Evolutionary conservation across 2,113 vertebrate genomes (phyloP), one percentile per base, ranked within the genome.

Genomic region (Bufo bufo): DNA sequence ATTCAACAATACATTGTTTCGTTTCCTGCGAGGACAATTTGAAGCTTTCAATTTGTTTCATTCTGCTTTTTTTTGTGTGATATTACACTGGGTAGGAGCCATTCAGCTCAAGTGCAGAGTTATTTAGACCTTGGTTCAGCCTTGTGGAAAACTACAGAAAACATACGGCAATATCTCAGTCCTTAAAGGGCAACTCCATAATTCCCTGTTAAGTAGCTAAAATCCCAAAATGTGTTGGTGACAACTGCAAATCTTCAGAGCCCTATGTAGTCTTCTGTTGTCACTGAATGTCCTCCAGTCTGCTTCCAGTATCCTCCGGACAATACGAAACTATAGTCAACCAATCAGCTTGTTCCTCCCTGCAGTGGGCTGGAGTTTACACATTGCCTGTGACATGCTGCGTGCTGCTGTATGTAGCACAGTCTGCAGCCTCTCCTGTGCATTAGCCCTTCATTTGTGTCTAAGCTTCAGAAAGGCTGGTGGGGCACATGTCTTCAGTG

Each of bases 1-100:
- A 59, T 81, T 81, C 56, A 43, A 19, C 56, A 81, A 61, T 81
- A 7, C 79, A 13, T 9, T 20, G 81, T 52, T 66, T 23, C 7
- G 81, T 8, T 50, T 83, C 81, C 63, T 50, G 49, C 12, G 81
- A 66, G 81, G 81, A 83, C 81, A 69, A 69, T 66, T 47, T 47
- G 10, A 14, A 12, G 63, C 81, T 52, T 82, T 23, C 45, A 17
- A 50, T 65, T 8, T 50, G 19, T 69, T 81, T 66, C 61, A 83
- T 83, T 83, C 7, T 49, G 16, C 8, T 8, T 61, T 81, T 81
- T 81, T 61, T 4, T 59, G 54, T 80, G 50, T 10, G 59, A 14
- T 58, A 54, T 13, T 45, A 16, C 52, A 17, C 23, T 45, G n/a
- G 23, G 23, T 43, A 16, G 16, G 78, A 16, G 17, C 33, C 8